Conservation (phyloP, 2,113 vertebrate species). For the Telmatochromis sp. region DNA sequence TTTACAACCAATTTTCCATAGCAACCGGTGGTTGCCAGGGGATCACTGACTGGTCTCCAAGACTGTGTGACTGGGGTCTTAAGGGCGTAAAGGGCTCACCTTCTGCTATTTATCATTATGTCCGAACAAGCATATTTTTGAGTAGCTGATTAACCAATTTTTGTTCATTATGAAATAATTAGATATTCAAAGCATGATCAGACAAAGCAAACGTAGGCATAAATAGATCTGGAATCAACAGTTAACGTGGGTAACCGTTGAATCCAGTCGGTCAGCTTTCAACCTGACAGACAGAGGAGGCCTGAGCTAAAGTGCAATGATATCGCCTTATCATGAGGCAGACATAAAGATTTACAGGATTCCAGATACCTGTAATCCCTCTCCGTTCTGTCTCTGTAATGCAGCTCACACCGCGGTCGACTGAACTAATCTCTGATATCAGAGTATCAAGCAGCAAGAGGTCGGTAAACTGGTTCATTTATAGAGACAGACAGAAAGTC, state of each 20-base stretch:
- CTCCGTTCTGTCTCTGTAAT: neutral
- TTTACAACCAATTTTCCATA: neutral
- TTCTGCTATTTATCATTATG: neutral
- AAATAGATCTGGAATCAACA: neutral
- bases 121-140: neutral
- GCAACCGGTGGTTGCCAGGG: neutral
- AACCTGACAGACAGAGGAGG: neutral
- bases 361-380: slow-evolving; percentile 35
- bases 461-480: neutral
- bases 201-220: neutral
- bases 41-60: neutral
- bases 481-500: neutral
- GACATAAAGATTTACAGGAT: slow-evolving; percentile 29
- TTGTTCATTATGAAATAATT: neutral
- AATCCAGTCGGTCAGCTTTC: neutral
- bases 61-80: neutral
- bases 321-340: neutral
- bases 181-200: neutral
- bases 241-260: neutral
- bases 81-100: neutral
- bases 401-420: neutral
- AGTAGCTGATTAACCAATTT: neutral
- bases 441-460: slow-evolving; percentile 12
- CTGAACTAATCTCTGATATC: slow-evolving; percentile 31
- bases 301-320: neutral